Evolutionary conservation across 2,113 vertebrate genomes (phyloP), one percentile per base, ranked within the genome.

Genomic region (Tilapia sparmanii): DNA sequence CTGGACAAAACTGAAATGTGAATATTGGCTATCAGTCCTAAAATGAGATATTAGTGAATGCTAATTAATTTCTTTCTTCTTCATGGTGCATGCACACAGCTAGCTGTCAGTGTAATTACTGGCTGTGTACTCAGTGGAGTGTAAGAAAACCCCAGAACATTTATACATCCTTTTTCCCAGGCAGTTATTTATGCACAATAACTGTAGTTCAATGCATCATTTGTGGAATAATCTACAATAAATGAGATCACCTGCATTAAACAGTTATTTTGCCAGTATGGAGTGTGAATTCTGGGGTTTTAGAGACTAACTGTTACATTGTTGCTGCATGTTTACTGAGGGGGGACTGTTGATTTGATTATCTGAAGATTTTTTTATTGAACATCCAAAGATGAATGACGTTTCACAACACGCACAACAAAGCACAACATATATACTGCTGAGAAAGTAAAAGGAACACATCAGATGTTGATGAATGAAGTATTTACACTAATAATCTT

Each of bases 51-150:
- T 93, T 84, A 66, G 63, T 59, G 59, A 59, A 68, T 82, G 86
- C 88, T 91, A 93, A 96, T 95, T 90, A 90, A 92, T 92, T 84
- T 89, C 61, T 90, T 91, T 95, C 79, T 15, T 53, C 50, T 80
- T 54, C 52, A 52, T n/a, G 73, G 45, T 78, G 18, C 10, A 52
- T 6, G 73, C 45, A 78, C 45, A 78, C 10, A 0, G 73, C 45
- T 2, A 78, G 73, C 45, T 50, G 45, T 50, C 73, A 13, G 42
- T 78, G 42, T 78, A 78, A 78, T 78, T 78, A 78, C 3, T 18
- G 68, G 26, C 40, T 33, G 16, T 50, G 42, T n/a, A 31, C 45
- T 78, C 42, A n/a, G 4, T 52, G 42, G 26, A 31, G 71, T 76
- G 24, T 29, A 31, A 31, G 71, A 66, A 13, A 35, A 7, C 0